phyloP scores from a whole-genome alignment of 2,888 invertebrate species.

The Drosophila basisetae region DNA sequence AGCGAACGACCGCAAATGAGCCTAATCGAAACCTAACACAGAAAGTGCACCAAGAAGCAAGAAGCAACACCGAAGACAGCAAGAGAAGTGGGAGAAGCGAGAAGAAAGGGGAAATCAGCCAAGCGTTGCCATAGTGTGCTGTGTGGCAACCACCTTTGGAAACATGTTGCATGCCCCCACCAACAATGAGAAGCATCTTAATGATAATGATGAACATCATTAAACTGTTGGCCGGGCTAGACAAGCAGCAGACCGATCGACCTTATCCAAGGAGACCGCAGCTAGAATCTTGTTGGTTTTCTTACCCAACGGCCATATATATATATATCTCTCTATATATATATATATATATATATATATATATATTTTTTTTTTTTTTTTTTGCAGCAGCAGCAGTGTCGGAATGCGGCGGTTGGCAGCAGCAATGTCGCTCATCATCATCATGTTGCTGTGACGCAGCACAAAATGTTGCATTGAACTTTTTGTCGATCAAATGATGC shows the following conservation, averaged over 20 bases:
- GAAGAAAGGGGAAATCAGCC: conserved; percentile 9
- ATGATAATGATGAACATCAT: conserved; percentile 26
- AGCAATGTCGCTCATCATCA: conserved; percentile 38
- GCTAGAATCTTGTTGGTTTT: conserved; percentile 12
- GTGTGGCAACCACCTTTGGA: conserved; percentile 32
- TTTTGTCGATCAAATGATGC: conserved; percentile 13
- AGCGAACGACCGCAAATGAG: conserved; percentile 53
- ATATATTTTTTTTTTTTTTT: not conserved
- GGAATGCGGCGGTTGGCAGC: conserved; percentile 34
- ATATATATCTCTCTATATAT: conserved; percentile 9
- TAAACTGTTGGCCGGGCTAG: conserved; percentile 59
- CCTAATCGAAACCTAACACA: conserved; percentile 52
- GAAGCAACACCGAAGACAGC: not conserved
- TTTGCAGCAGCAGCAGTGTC: conserved; percentile 16
- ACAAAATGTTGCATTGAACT: conserved; percentile 44
- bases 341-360: no score
- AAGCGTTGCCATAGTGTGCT: conserved; percentile 34
- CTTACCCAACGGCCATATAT: conserved; percentile 42
- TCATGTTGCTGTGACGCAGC: conserved; percentile 47
- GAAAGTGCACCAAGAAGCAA: not conserved
- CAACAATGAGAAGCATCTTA: conserved; percentile 9
- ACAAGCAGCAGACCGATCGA: conserved; percentile 59
- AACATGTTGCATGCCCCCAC: conserved; percentile 54
- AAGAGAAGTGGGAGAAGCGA: not conserved
- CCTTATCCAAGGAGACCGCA: conserved; percentile 31